A percentile compares a stretch with the other conserved stretches of the same genome.
These are phyloP conservation scores for Buathra laborator DNA, from an alignment of 2,888 invertebrate species.

Conservation along the genomic window DNA sequence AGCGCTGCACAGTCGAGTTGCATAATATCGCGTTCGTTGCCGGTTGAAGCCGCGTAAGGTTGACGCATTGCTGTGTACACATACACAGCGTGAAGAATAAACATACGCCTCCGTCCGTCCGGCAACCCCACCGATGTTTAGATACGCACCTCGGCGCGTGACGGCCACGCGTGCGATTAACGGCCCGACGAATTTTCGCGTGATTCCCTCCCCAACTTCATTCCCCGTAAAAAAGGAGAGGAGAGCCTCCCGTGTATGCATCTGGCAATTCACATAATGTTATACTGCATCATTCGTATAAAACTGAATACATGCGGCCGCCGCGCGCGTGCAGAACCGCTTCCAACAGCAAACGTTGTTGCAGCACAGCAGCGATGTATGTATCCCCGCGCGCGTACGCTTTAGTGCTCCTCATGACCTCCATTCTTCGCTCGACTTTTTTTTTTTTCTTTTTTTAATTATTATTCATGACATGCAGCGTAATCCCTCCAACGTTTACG, in stretches of 20 bases:
- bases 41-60: slow-evolving; percentile 28
- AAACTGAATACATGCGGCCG: slow-evolving; percentile 6
- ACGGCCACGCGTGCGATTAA: slow-evolving; percentile 70
- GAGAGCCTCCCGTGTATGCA: slow-evolving; percentile 15
- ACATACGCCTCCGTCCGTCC: slow-evolving; percentile 30
- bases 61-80: slow-evolving; percentile 40
- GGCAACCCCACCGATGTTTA: slow-evolving; percentile 54
- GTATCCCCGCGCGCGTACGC: slow-evolving; percentile 42
- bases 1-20: slow-evolving; percentile 58
- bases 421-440: slow-evolving; percentile 52
- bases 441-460: not conserved
- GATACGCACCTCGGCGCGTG: slow-evolving; percentile 70
- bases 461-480: slow-evolving; percentile 49
- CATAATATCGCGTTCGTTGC: slow-evolving; percentile 55
- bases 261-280: slow-evolving; percentile 13
- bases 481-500: slow-evolving; percentile 43
- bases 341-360: not conserved
- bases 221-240: not conserved
- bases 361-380: not conserved
- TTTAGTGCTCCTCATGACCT: slow-evolving; percentile 56
- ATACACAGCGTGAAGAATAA: slow-evolving; percentile 48
- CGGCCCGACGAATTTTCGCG: slow-evolving; percentile 59
- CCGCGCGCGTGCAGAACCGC: slow-evolving; percentile 3
- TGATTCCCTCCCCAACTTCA: slow-evolving; percentile 10
- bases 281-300: not conserved